A percentile compares a stretch with the other conserved stretches of the same genome.
These are phyloP conservation scores for Bubo blakistoni DNA, from an alignment of 2,113 vertebrate species.

Conservation along the genomic window DNA sequence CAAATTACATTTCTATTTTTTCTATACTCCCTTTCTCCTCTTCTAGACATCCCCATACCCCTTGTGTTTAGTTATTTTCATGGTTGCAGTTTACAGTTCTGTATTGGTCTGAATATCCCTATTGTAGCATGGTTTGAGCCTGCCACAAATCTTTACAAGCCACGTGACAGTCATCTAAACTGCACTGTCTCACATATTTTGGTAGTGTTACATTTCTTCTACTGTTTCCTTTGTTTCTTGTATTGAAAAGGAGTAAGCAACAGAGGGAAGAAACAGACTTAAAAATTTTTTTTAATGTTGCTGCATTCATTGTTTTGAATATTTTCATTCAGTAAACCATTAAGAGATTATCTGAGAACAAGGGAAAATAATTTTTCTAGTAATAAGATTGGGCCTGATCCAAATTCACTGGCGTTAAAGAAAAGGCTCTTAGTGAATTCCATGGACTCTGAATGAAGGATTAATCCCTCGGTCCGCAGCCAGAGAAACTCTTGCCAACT, in stretches of 20 bases:
- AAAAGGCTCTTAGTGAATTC: constrained; percentile 33
- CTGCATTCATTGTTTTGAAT: background rate
- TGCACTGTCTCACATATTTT: background rate
- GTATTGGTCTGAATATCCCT: background rate
- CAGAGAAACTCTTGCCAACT: background rate
- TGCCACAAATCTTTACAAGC: background rate
- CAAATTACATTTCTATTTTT: background rate
- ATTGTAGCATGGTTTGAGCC: background rate
- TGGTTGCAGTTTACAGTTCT: background rate
- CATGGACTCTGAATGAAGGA: background rate
- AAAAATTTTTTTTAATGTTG: background rate
- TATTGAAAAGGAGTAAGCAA: background rate
- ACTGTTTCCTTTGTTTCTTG: background rate
- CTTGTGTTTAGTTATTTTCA: background rate
- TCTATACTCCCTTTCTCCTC: background rate
- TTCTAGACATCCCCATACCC: background rate
- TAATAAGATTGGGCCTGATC: background rate
- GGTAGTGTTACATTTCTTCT: background rate
- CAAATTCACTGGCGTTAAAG: background rate
- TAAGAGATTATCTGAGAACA: background rate
- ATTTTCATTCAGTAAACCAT: background rate
- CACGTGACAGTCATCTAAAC: background rate
- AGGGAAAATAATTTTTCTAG: constrained; percentile 16
- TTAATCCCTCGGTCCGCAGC: background rate
- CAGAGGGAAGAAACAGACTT: background rate